phyloP scores from a whole-genome alignment of 2,113 vertebrate species.

The Mohoua ochrocephala region DNA sequence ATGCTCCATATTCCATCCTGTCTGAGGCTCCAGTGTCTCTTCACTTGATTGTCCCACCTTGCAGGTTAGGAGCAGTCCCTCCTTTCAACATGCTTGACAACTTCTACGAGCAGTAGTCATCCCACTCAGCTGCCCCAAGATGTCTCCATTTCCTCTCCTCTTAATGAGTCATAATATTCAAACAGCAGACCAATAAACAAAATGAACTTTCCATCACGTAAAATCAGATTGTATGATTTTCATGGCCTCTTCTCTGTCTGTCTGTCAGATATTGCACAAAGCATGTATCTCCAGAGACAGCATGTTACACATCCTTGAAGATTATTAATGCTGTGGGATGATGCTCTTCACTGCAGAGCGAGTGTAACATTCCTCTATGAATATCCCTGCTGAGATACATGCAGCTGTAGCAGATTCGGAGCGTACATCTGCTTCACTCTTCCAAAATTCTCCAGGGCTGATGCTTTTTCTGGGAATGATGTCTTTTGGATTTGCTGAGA shows the following conservation, averaged over 20 bases:
- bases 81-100: neutral
- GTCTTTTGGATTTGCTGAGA: neutral
- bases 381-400: neutral
- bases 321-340: neutral
- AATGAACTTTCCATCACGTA: neutral
- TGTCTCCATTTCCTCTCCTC: neutral
- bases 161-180: neutral
- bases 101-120: neutral
- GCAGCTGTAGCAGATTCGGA: neutral
- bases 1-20: neutral
- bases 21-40: neutral
- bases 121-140: neutral
- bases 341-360: neutral
- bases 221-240: neutral
- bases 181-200: neutral
- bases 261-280: neutral
- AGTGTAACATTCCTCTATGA: neutral
- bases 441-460: neutral
- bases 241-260: neutral
- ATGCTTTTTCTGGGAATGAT: neutral
- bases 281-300: neutral
- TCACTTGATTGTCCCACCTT: neutral
- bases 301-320: neutral
- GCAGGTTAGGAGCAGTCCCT: neutral
- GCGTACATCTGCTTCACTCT: neutral